Evolutionary conservation across 2,888 invertebrate species (phyloP).

Genomic region (Stenolophus ochropezus): DNA sequence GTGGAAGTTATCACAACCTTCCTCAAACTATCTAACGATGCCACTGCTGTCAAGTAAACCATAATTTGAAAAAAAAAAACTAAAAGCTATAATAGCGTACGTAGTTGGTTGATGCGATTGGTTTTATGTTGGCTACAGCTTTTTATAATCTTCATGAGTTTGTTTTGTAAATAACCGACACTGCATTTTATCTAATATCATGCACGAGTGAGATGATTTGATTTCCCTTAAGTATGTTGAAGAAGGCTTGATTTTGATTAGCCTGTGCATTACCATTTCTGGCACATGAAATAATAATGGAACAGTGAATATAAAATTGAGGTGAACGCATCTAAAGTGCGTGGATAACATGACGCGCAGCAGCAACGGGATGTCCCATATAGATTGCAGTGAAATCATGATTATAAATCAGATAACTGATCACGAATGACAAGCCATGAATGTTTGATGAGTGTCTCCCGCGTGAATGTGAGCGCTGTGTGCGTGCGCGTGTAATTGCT

Average conservation of each 20-base stretch:
- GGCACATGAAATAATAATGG: not conserved
- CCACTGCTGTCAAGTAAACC: too few species aligned
- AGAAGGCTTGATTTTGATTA: not conserved
- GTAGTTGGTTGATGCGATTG: too few species aligned
- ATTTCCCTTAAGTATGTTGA: not conserved
- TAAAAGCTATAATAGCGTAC: too few species aligned
- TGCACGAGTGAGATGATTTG: too few species aligned
- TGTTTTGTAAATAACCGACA: too few species aligned
- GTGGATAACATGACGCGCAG: slow-evolving; percentile 21
- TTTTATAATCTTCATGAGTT: too few species aligned
- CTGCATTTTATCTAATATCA: too few species aligned
- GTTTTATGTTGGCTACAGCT: too few species aligned
- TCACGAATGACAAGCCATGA: slow-evolving; percentile 65
- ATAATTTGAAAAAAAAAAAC: too few species aligned
- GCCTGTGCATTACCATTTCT: not conserved
- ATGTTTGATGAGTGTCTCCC: slow-evolving; percentile 63
- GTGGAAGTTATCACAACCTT: too few species aligned
- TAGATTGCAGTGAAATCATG: slow-evolving; percentile 51
- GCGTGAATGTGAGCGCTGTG: slow-evolving; percentile 11
- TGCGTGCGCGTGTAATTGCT: slow-evolving; percentile 56
- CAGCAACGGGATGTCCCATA: slow-evolving; percentile 45
- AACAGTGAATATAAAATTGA: not conserved
- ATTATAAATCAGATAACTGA: slow-evolving; percentile 65
- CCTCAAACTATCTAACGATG: too few species aligned
- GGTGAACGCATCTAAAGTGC: slow-evolving; percentile 4